Evolutionary conservation across 1,140 invertebrate genomes (phyloP).

Genomic region (Helicoverpa zea): DNA sequence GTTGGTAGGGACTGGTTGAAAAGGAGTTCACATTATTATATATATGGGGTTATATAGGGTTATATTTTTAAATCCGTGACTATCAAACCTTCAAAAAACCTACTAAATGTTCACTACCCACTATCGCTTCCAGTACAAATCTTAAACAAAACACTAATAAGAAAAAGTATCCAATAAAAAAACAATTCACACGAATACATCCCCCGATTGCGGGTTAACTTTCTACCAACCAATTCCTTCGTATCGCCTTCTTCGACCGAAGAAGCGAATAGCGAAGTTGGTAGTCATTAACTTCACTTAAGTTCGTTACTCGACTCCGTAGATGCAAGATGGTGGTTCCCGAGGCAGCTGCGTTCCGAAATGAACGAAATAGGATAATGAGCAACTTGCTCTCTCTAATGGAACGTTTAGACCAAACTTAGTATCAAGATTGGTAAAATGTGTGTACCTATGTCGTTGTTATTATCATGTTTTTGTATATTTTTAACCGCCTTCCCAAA

Average conservation of each 20-base stretch:
- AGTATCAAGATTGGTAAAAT: not conserved
- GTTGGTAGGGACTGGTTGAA: no score
- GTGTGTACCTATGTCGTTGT: not conserved
- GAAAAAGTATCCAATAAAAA: constrained; percentile 44
- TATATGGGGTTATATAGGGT: no score
- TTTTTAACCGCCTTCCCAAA: no score
- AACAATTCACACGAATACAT: constrained; percentile 53
- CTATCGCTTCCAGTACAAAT: constrained; percentile 23
- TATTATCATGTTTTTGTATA: no score
- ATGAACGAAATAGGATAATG: constrained; percentile 58
- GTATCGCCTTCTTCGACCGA: constrained; percentile 52
- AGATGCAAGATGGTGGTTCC: constrained; percentile 48
- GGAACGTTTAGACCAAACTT: constrained; percentile 7
- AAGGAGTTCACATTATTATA: no score
- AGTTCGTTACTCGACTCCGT: constrained; percentile 55
- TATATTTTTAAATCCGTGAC: not conserved
- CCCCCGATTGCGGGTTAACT: constrained; percentile 54
- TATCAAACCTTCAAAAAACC: not conserved
- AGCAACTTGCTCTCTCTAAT: constrained; percentile 22
- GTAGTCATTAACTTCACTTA: constrained; percentile 55
- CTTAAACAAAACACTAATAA: constrained; percentile 40
- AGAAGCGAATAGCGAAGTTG: constrained; percentile 51
- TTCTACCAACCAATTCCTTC: constrained; percentile 54
- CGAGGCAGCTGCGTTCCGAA: constrained; percentile 52
- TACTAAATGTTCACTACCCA: constrained; percentile 5